phyloP scores from a whole-genome alignment of 1,140 invertebrate genomes.

The Philotrypesis tridentata region DNA sequence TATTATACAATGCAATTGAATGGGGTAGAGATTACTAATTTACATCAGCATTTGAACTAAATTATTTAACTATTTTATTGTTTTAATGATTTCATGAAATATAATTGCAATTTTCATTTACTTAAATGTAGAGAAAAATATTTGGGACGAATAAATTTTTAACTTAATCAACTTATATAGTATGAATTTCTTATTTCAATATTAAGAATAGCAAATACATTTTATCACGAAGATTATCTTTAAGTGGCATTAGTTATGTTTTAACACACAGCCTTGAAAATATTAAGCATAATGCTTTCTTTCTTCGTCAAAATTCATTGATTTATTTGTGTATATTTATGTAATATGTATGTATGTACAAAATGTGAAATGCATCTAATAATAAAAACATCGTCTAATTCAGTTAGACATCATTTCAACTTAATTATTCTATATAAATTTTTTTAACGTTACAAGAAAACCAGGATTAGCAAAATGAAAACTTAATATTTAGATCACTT shows the following conservation, averaged over 20 bases:
- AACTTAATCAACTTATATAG: background rate
- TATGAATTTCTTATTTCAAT: conserved; percentile 25
- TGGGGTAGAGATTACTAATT: no score
- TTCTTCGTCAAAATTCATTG: conserved; percentile 41
- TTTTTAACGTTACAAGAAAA: conserved; percentile 7
- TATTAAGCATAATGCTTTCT: conserved; percentile 41
- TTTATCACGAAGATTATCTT: conserved; percentile 39
- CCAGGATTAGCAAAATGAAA: conserved; percentile 15
- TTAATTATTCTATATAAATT: conserved; percentile 6
- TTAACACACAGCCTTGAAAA: conserved; percentile 47
- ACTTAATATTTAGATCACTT: conserved; percentile 31
- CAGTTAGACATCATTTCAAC: background rate
- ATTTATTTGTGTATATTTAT: background rate
- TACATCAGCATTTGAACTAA: no score
- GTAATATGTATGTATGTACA: conserved; percentile 48
- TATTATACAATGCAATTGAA: no score
- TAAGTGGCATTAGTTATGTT: conserved; percentile 36
- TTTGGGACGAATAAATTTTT: background rate
- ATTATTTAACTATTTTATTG: background rate
- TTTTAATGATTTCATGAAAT: background rate
- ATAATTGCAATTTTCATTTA: background rate
- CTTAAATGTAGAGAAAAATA: background rate
- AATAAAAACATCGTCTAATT: conserved; percentile 14
- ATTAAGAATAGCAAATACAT: conserved; percentile 38
- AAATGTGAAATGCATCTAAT: conserved; percentile 26